Conservation (phyloP, 2,797 vertebrate species). For the Melanotaenia trifasciata region DNA sequence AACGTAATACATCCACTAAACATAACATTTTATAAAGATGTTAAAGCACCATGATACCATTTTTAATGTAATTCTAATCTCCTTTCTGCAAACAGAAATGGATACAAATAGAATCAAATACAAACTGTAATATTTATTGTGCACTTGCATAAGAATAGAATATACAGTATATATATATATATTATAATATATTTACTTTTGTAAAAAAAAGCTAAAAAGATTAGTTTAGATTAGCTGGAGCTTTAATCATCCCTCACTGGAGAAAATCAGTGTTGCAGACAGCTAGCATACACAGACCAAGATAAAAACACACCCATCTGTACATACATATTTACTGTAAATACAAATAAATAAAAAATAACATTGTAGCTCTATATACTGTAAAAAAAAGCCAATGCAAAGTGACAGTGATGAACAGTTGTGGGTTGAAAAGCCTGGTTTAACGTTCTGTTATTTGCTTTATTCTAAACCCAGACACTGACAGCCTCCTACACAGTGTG, state of each 20-base stretch:
- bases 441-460: conserved; percentile 27
- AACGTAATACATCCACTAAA: conserved; percentile 9
- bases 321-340: too few relatives aligned
- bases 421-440: conserved; percentile 2
- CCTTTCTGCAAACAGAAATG: background rate
- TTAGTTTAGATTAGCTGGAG: too few relatives aligned
- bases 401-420: background rate
- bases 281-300: too few relatives aligned
- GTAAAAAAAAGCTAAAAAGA: background rate
- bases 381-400: too few relatives aligned
- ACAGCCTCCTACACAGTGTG: conserved; percentile 36
- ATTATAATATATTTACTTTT: too few relatives aligned
- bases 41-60: background rate
- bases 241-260: too few relatives aligned
- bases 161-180: too few relatives aligned
- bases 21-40: background rate
- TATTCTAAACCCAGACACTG: conserved; percentile 8
- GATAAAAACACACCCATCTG: too few relatives aligned
- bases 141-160: background rate
- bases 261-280: too few relatives aligned
- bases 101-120: background rate
- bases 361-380: too few relatives aligned
- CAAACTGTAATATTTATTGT: background rate
- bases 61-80: background rate
- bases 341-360: too few relatives aligned